A percentile compares a stretch with the other conserved stretches of the same genome.
Evolutionary conservation across 2,113 vertebrate species (phyloP).

Genomic region (Brienomyrus longianalis): DNA sequence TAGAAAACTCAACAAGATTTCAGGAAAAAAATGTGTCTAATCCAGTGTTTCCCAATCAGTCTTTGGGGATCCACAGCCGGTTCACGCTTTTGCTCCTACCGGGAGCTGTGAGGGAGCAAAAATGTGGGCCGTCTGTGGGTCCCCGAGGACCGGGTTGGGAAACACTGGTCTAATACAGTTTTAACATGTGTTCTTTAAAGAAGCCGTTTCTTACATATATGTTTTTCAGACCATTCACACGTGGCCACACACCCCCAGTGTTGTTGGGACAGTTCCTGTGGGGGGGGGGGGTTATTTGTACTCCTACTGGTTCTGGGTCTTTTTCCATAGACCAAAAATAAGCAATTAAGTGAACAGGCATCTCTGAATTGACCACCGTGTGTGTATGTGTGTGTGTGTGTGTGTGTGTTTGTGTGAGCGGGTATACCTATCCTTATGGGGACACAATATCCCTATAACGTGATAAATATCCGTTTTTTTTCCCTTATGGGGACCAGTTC

Average conservation of each 20-base stretch:
- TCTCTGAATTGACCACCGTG: neutral
- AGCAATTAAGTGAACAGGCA: neutral
- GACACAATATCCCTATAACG: too few relatives aligned
- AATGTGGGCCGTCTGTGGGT: neutral
- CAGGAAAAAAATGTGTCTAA: neutral
- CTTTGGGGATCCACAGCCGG: neutral
- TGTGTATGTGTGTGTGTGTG: neutral
- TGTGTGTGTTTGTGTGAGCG: neutral
- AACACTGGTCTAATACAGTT: neutral
- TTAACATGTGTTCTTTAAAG: neutral
- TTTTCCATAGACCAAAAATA: neutral
- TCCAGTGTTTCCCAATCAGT: neutral
- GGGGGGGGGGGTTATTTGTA: neutral
- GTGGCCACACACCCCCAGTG: neutral
- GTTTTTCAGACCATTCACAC: neutral
- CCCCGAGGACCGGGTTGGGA: neutral
- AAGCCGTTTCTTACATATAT: neutral
- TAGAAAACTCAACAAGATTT: neutral
- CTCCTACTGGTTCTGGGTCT: neutral
- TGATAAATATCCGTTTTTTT: too few relatives aligned
- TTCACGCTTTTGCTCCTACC: neutral
- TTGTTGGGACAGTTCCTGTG: neutral
- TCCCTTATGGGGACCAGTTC: too few relatives aligned
- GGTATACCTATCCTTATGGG: too few relatives aligned
- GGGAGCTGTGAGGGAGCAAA: neutral